phyloP scores from a whole-genome alignment of 2,113 vertebrate species.

The Excalfactoria chinensis region DNA sequence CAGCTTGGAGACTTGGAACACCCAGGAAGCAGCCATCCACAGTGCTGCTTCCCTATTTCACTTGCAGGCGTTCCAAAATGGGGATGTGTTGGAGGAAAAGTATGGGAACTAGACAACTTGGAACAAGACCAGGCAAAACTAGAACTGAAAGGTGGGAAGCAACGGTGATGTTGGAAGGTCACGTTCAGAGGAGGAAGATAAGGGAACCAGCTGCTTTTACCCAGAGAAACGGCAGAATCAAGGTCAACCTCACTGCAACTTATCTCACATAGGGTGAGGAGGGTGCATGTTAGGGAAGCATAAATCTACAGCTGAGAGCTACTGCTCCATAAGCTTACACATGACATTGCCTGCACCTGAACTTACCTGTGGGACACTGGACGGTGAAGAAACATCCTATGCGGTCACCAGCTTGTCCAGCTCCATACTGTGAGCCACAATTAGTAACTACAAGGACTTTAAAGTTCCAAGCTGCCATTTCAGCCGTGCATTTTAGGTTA shows the following conservation, averaged over 20 bases:
- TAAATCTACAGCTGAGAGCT: background rate
- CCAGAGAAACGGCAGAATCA: background rate
- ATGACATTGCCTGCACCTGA: background rate
- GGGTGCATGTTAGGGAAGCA: background rate
- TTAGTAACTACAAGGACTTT: background rate
- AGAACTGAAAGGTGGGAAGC: background rate
- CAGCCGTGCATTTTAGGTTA: background rate
- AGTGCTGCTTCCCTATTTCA: background rate
- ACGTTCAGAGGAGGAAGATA: background rate
- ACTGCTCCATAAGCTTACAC: background rate
- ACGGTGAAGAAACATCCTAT: background rate
- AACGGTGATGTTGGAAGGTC: background rate
- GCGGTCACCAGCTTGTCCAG: background rate
- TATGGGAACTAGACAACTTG: background rate
- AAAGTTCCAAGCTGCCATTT: background rate
- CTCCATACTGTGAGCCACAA: background rate
- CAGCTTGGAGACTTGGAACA: slow-evolving; percentile 7
- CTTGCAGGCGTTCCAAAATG: background rate
- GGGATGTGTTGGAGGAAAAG: background rate
- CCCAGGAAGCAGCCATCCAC: background rate
- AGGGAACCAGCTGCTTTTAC: background rate
- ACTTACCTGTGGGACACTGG: background rate
- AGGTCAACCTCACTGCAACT: background rate
- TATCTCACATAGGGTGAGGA: background rate
- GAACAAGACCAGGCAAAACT: background rate